A percentile compares a stretch with the other conserved stretches of the same genome.
Conservation (phyloP, 2,888 invertebrate species). For the Eretmocerus hayati region DNA sequence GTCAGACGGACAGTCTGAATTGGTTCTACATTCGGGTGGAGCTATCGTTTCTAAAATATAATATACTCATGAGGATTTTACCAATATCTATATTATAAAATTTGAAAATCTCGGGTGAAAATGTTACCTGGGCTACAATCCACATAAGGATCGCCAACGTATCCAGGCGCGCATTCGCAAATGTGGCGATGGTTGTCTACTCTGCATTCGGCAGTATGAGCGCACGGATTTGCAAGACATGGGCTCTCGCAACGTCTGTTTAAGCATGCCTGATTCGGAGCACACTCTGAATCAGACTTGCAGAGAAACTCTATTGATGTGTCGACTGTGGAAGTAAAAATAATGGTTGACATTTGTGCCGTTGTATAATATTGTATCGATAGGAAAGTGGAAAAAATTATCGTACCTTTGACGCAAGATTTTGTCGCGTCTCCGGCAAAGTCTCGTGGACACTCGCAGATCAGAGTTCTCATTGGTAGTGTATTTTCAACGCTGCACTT, state of each 20-base stretch:
- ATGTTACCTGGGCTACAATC: conserved; percentile 65
- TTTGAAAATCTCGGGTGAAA: conserved; percentile 29
- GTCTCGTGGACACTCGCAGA: conserved; percentile 77
- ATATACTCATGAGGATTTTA: conserved; percentile 28
- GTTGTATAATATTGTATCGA: no score
- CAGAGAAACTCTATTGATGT: conserved; percentile 55
- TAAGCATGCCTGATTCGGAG: conserved; percentile 63
- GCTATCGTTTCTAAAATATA: no score
- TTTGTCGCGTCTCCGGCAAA: conserved; percentile 80
- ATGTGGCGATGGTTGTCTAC: conserved; percentile 68
- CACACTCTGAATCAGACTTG: conserved; percentile 64
- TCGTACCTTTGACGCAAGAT: conserved; percentile 70
- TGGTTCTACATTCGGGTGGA: conserved; percentile 61
- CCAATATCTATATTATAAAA: not conserved
- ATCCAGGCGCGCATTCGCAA: conserved; percentile 68
- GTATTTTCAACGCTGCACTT: conserved; percentile 80
- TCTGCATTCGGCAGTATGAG: conserved; percentile 69
- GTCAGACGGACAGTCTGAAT: conserved; percentile 68
- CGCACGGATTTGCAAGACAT: conserved; percentile 68
- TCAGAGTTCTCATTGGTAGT: conserved; percentile 78
- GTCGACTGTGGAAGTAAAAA: conserved; percentile 13
- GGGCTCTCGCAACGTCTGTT: conserved; percentile 71
- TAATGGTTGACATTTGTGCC: no score
- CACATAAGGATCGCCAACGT: conserved; percentile 73
- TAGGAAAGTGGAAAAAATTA: no score